Percentiles rank a stretch among this genome's conserved stretches.
Evolutionary conservation across 2,113 vertebrate genomes (phyloP).

Genomic region (Leucosticte australis): DNA sequence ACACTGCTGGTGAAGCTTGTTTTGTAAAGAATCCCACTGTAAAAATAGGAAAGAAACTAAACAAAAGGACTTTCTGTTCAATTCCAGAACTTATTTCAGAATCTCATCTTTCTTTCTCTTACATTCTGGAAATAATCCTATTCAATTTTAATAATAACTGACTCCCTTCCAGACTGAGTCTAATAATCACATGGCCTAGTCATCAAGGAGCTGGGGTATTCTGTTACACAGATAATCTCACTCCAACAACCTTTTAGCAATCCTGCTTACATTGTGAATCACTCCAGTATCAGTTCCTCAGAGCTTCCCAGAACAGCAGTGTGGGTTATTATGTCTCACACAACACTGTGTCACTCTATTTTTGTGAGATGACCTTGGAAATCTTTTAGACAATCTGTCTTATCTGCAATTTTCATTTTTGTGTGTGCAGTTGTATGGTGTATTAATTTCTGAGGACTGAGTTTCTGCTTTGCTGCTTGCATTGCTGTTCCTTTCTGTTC

Average conservation of each 20-base stretch:
- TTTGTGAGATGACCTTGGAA: neutral
- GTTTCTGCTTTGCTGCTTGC: neutral
- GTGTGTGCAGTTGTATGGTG: neutral
- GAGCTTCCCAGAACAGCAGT: neutral
- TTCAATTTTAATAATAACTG: neutral
- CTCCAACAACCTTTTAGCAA: neutral
- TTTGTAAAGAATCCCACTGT: neutral
- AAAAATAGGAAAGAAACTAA: neutral
- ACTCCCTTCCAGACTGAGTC: neutral
- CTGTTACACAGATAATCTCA: neutral
- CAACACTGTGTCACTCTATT: neutral
- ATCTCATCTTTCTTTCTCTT: neutral
- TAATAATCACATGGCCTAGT: neutral
- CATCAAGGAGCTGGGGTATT: neutral
- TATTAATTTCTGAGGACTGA: neutral
- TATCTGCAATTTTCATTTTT: neutral
- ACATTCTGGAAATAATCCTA: neutral
- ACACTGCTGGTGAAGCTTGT: neutral
- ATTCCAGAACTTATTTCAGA: neutral
- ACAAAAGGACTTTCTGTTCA: neutral
- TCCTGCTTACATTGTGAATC: neutral
- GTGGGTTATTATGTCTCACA: neutral
- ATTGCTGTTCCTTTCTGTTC: neutral
- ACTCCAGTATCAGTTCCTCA: constrained; percentile 28
- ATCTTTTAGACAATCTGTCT: neutral